Evolutionary conservation across 2,113 vertebrate genomes (phyloP).

Genomic region (Thermophis baileyi): DNA sequence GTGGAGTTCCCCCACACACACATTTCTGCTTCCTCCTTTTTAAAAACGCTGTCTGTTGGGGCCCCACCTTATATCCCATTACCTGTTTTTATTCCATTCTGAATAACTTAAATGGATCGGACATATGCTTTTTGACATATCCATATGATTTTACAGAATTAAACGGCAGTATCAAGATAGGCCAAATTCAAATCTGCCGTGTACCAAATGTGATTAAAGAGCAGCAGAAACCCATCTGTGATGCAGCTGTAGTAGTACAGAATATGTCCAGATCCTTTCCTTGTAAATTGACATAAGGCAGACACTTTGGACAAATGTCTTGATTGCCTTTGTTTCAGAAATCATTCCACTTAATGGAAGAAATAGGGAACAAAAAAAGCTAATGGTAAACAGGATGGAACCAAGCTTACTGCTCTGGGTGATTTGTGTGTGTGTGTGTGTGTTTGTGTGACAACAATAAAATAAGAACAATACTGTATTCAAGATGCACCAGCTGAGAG

Average conservation of each 20-base stretch:
- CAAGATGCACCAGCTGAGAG: neutral
- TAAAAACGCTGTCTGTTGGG: conserved; percentile 7
- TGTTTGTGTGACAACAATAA: neutral
- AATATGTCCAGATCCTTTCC: neutral
- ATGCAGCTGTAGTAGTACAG: neutral
- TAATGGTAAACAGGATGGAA: neutral
- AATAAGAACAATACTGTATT: neutral
- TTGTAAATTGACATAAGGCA: neutral
- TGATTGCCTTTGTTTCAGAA: neutral
- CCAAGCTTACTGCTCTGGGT: neutral
- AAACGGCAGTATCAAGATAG: neutral
- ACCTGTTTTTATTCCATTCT: neutral
- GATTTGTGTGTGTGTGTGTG: neutral
- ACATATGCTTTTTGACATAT: conserved; percentile 9
- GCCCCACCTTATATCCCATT: neutral
- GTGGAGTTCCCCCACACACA: neutral
- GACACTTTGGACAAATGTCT: neutral
- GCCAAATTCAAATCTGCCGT: neutral
- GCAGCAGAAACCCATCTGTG: neutral
- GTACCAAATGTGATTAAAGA: conserved; percentile 2
- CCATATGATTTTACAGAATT: neutral
- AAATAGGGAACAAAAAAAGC: neutral
- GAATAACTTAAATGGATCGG: conserved; percentile 8
- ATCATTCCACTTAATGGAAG: neutral
- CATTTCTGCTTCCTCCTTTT: conserved; percentile 23